phyloP scores from a whole-genome alignment of 1,140 invertebrate genomes.

The Sycophila sp. region DNA sequence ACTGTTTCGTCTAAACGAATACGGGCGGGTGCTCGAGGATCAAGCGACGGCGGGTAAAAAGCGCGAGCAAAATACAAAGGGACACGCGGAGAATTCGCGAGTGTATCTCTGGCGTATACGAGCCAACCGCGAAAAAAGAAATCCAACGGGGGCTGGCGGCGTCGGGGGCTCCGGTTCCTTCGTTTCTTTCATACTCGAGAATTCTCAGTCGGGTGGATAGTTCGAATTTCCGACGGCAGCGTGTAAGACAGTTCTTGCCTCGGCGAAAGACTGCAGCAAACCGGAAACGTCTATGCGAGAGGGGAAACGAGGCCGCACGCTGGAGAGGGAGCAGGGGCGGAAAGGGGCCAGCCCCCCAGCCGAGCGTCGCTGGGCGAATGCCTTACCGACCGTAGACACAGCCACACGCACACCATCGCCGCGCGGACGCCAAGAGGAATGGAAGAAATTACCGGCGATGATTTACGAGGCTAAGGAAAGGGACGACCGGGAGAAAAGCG shows the following conservation, averaged over 20 bases:
- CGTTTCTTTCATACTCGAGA: slow-evolving; percentile 25
- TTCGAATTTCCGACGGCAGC: slow-evolving; percentile 48
- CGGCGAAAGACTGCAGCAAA: slow-evolving; percentile 38
- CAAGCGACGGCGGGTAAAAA: too few species aligned
- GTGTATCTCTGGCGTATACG: background rate
- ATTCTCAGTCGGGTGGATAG: slow-evolving; percentile 41
- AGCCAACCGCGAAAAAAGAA: slow-evolving; percentile 18
- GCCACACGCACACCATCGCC: background rate
- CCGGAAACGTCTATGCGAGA: slow-evolving; percentile 47
- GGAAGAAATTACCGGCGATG: slow-evolving; percentile 46
- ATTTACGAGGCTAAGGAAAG: slow-evolving; percentile 41
- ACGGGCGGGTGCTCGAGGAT: background rate
- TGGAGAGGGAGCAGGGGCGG: slow-evolving; percentile 39
- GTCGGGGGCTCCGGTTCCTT: background rate
- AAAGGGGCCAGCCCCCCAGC: background rate
- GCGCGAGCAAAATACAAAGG: background rate
- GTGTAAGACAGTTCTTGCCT: slow-evolving; percentile 45
- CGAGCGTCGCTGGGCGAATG: slow-evolving; percentile 42
- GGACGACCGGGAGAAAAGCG: background rate
- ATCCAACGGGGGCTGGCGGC: background rate
- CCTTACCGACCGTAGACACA: slow-evolving; percentile 19
- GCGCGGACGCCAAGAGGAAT: slow-evolving; percentile 38
- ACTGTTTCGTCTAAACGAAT: background rate
- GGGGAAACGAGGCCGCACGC: slow-evolving; percentile 24
- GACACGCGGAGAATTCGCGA: background rate